Base-by-base conservation (phyloP, 2,888 invertebrate species). In the Cataglyphis cursor region DNA sequence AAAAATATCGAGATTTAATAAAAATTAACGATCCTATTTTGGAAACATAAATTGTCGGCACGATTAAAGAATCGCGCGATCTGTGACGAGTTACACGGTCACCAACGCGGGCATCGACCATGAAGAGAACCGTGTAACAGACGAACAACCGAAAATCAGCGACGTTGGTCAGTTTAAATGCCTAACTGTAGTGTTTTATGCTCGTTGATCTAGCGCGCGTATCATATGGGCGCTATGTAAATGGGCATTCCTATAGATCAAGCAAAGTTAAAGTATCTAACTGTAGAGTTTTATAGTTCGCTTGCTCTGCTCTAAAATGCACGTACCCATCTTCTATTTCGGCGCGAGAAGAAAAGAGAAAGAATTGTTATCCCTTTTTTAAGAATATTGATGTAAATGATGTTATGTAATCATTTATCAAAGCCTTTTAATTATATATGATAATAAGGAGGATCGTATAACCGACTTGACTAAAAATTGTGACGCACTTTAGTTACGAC, bases 141-240 rank as follows among this genome's bases (percentile, higher is more conserved):
- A 78, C 81, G 78, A 75, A 65, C 81, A 66, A 83, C 84, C 88
- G 28, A 70, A 90, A 89, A 88, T 90, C 88, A 83, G 59, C 85
- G 82, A 66, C 82, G 82, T 76, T 88, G 88, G 62, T 82, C 83
- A 85, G 81, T 28, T 81, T 90, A 90, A 90, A 86, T 89, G 87
- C 64, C 89, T 90, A 90, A 90, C 90, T 88, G 90, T 90, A 88
- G 86, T 83, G 83, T 86, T 86, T 87, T 89, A 83, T 82, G 87
- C 86, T 91, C 81, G 78, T 57, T 76, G 87, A 88, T 90, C 78
- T 84, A 73, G 84, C 59, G 35, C 62, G 84, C 64, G 9, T 59
- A 57, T 81, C 68, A 74, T 38, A 59, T 41, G 28, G 24, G 38
- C 51, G 57, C 74, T 59, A 88, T 82, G 87, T 85, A 82, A 89